phyloP scores from a whole-genome alignment of 2,797 vertebrate genomes.

The Adrianichthys oophorus region DNA sequence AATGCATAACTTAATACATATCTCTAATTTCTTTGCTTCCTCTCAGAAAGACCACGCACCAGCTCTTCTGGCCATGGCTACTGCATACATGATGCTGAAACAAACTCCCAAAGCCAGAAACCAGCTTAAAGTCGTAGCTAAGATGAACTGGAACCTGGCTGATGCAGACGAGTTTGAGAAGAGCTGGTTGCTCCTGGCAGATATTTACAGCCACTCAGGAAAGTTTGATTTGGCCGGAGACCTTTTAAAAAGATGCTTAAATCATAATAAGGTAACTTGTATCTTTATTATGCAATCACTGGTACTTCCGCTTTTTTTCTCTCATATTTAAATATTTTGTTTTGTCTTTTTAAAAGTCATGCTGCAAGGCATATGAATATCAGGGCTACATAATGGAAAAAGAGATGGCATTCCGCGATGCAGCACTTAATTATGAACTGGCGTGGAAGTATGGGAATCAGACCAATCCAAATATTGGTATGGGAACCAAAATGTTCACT shows the following conservation, averaged over 20 bases:
- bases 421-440: slow-evolving; percentile 93
- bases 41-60: slow-evolving; percentile 92
- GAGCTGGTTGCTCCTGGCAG: slow-evolving; percentile 95
- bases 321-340: slow-evolving; percentile 6
- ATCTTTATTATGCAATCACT: background rate
- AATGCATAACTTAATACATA: background rate
- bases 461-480: slow-evolving; percentile 90
- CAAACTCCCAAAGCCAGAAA: slow-evolving; percentile 94
- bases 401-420: slow-evolving; percentile 93
- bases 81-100: slow-evolving; percentile 96
- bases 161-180: slow-evolving; percentile 98
- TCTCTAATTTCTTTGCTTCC: slow-evolving; percentile 31
- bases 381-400: slow-evolving; percentile 99
- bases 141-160: slow-evolving; percentile 94
- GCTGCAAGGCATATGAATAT: slow-evolving; percentile 98
- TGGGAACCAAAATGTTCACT: slow-evolving; percentile 35
- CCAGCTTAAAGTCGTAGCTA: slow-evolving; percentile 93
- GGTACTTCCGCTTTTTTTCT: background rate
- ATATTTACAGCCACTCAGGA: slow-evolving; percentile 96
- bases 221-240: slow-evolving; percentile 96
- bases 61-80: slow-evolving; percentile 94
- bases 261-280: slow-evolving; percentile 87
- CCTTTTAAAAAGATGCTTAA: slow-evolving; percentile 89
- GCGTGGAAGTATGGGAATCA: slow-evolving; percentile 96
- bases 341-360: slow-evolving; percentile 79